Conservation (phyloP, 2,797 vertebrate species). For the Rhynchotus rufescens region DNA sequence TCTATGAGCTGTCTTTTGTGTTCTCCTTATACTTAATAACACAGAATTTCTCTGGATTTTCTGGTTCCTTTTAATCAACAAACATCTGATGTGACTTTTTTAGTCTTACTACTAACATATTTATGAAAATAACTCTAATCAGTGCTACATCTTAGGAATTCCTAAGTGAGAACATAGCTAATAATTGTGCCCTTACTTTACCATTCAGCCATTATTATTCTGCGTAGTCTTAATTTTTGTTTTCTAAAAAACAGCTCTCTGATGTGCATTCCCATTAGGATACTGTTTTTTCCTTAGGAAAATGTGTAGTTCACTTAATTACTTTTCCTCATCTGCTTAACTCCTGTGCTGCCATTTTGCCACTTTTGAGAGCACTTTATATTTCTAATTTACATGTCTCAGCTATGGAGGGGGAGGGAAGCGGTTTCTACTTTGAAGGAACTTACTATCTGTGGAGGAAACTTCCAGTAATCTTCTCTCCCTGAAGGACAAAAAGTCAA, state of each 20-base stretch:
- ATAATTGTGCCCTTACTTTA: constrained; percentile 16
- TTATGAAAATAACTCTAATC: constrained; percentile 45
- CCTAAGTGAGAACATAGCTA: not conserved
- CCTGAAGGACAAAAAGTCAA: not conserved
- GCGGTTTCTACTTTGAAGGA: not conserved
- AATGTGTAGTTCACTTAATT: constrained; percentile 17
- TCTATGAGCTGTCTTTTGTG: not conserved
- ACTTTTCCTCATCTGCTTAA: constrained; percentile 14
- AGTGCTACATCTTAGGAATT: constrained; percentile 37
- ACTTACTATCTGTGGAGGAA: not conserved
- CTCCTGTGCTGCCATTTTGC: not conserved
- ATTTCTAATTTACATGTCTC: not conserved
- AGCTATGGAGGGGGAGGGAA: not conserved
- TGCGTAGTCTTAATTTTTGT: not conserved
- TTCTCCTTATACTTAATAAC: constrained; percentile 16
- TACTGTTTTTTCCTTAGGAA: not conserved
- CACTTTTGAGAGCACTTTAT: not conserved
- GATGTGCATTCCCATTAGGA: constrained; percentile 5
- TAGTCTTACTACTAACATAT: not conserved
- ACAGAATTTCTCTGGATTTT: not conserved
- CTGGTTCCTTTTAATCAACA: not conserved
- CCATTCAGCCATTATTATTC: not conserved
- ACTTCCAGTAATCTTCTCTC: not conserved
- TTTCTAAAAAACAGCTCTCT: constrained; percentile 33
- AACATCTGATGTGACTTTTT: not conserved